Percentiles rank a stretch among this genome's conserved stretches.
Evolutionary conservation across 2,113 vertebrate species (phyloP).

Genomic region (Clarias macrocephalus): DNA sequence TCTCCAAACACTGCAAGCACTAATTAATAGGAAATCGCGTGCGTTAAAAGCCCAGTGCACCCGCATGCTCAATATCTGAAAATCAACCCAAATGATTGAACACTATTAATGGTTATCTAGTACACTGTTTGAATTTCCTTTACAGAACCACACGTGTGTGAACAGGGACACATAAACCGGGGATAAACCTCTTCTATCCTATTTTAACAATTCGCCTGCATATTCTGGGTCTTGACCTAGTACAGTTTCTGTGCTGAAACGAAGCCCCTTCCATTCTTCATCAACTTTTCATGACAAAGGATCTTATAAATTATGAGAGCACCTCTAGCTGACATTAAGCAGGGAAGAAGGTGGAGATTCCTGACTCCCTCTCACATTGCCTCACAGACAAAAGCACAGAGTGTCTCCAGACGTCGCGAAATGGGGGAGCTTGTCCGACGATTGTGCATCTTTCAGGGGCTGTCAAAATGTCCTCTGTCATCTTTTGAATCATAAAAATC

Average conservation of each 20-base stretch:
- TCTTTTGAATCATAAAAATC: not conserved
- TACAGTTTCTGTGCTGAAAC: slow-evolving; percentile 54
- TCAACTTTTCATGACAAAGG: slow-evolving; percentile 71
- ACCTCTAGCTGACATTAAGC: slow-evolving; percentile 64
- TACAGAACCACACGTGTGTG: slow-evolving; percentile 52
- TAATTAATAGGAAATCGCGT: too few species aligned
- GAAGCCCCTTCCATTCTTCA: slow-evolving; percentile 70
- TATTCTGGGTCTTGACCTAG: slow-evolving; percentile 56
- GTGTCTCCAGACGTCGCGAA: slow-evolving; percentile 56
- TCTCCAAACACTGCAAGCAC: too few species aligned
- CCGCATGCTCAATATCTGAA: slow-evolving; percentile 41
- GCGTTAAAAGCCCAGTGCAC: too few species aligned
- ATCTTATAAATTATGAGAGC: slow-evolving; percentile 72
- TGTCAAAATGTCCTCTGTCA: slow-evolving; percentile 27
- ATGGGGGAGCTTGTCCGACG: slow-evolving; percentile 36
- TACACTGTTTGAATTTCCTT: slow-evolving; percentile 53
- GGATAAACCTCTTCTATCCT: slow-evolving; percentile 67
- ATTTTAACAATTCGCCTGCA: slow-evolving; percentile 65
- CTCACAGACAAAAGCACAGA: slow-evolving; percentile 55
- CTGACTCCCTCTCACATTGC: slow-evolving; percentile 60
- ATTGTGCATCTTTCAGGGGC: slow-evolving; percentile 29
- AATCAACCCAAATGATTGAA: slow-evolving; percentile 72
- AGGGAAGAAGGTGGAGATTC: slow-evolving; percentile 57
- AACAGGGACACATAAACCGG: slow-evolving; percentile 48
- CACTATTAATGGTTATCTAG: slow-evolving; percentile 66